Conservation (phyloP, 2,888 invertebrate species). For the Polymixis flavicincta region DNA sequence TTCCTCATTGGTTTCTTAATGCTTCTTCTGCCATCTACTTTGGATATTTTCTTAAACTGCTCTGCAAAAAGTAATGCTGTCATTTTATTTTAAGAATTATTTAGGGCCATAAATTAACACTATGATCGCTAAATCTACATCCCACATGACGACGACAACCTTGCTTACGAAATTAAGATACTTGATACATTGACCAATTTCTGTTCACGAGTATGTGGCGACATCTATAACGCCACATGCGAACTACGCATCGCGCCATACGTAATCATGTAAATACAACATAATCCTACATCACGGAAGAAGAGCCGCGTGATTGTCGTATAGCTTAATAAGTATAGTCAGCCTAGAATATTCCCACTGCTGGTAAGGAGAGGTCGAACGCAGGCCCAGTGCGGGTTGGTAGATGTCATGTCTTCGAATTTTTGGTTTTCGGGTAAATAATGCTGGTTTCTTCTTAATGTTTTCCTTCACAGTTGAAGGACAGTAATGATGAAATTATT, state of each 20-base stretch:
- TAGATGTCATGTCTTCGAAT: too few species aligned
- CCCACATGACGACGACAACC: background rate
- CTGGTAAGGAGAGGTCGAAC: too few species aligned
- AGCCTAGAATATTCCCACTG: too few species aligned
- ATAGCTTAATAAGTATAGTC: too few species aligned
- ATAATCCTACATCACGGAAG: background rate
- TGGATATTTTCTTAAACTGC: slow-evolving; percentile 74
- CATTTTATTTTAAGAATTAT: background rate
- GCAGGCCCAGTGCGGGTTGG: too few species aligned
- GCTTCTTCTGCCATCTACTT: slow-evolving; percentile 76
- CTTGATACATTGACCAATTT: background rate
- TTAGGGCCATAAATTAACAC: background rate
- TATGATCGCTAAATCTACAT: background rate
- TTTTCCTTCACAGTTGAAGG: too few species aligned
- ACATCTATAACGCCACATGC: background rate
- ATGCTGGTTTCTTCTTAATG: too few species aligned
- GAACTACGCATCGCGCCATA: background rate
- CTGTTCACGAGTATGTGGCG: background rate
- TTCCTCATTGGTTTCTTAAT: slow-evolving; percentile 75
- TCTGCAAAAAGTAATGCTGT: slow-evolving; percentile 71
- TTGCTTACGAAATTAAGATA: background rate
- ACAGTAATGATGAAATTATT: too few species aligned
- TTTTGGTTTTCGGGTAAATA: too few species aligned
- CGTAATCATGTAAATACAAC: background rate
- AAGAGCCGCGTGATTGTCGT: too few species aligned